These are phyloP conservation scores for Pterocles orientalis DNA, from an alignment of 2,113 vertebrate species.

Conservation along the genomic window DNA sequence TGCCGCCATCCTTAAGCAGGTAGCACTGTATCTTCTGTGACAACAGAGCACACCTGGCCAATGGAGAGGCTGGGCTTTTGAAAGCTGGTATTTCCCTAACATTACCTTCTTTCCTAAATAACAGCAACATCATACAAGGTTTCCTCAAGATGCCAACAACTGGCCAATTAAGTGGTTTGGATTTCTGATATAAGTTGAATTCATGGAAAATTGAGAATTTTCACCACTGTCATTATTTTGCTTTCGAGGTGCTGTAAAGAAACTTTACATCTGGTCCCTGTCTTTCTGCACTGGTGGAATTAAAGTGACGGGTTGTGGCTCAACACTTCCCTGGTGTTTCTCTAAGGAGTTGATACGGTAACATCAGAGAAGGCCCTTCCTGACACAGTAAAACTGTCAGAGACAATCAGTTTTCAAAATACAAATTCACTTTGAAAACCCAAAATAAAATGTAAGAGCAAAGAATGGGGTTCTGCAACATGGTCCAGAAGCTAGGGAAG, in stretches of 20 bases:
- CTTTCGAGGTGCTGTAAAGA: neutral
- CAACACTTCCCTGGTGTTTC: neutral
- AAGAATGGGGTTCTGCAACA: neutral
- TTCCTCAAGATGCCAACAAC: neutral
- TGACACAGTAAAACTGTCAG: neutral
- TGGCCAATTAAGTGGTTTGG: neutral
- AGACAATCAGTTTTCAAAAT: neutral
- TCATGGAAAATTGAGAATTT: neutral
- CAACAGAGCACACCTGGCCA: rapidly evolving
- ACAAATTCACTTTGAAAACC: neutral
- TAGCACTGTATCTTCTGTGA: neutral
- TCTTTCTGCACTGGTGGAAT: neutral
- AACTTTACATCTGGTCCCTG: neutral
- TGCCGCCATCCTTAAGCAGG: neutral
- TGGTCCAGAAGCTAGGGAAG: neutral
- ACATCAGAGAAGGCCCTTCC: neutral
- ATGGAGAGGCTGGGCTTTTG: neutral
- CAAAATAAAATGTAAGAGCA: neutral
- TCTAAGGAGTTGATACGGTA: neutral
- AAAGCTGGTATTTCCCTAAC: neutral
- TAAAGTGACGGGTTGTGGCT: neutral
- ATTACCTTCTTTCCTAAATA: neutral
- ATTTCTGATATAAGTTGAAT: neutral
- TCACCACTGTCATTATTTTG: neutral
- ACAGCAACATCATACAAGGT: neutral